A percentile compares a stretch with the other conserved stretches of the same genome.
phyloP scores from a whole-genome alignment of 92 coral and sea anemone species.

The Montipora capitata region DNA sequence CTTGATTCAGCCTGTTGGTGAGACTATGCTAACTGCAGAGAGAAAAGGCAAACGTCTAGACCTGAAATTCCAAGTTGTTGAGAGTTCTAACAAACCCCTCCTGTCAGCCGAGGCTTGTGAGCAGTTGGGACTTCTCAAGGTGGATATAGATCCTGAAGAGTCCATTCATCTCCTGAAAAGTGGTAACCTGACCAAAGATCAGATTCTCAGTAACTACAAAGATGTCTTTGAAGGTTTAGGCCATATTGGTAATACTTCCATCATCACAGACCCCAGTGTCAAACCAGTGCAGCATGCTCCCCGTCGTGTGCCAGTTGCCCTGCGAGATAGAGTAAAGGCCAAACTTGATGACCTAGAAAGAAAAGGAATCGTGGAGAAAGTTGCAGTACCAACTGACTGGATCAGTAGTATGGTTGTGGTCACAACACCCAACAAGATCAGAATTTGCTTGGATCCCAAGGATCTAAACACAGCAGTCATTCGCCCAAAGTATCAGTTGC shows the following conservation, averaged over 20 bases:
- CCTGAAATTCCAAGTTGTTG: conserved; percentile 42
- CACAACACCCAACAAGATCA: background rate
- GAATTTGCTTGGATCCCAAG: conserved; percentile 47
- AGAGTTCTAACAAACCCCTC: conserved; percentile 50
- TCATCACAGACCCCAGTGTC: conserved; percentile 30
- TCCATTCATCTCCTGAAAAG: conserved; percentile 14
- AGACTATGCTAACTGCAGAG: conserved; percentile 23
- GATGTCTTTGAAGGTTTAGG: conserved; percentile 65
- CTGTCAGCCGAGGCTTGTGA: conserved; percentile 63
- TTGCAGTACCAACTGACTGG: conserved; percentile 1
- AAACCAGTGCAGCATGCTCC: conserved; percentile 41
- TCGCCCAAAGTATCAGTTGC: conserved; percentile 44
- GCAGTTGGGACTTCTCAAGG: background rate
- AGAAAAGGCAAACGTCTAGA: conserved; percentile 18
- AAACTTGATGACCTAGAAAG: conserved; percentile 36
- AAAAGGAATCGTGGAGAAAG: conserved; percentile 37
- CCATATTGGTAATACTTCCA: conserved; percentile 35
- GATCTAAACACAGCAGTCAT: conserved; percentile 41
- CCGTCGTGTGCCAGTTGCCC: conserved; percentile 33
- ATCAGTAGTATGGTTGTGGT: too few species aligned
- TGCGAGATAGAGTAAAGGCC: background rate
- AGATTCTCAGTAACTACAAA: conserved; percentile 17
- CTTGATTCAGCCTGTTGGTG: conserved; percentile 52
- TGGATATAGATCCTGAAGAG: background rate
- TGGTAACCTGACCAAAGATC: conserved; percentile 28